A percentile compares a stretch with the other conserved stretches of the same genome.
These are phyloP conservation scores for Propithecus perrieri DNA, from an alignment of 2,797 vertebrate species.

Conservation along the genomic window DNA sequence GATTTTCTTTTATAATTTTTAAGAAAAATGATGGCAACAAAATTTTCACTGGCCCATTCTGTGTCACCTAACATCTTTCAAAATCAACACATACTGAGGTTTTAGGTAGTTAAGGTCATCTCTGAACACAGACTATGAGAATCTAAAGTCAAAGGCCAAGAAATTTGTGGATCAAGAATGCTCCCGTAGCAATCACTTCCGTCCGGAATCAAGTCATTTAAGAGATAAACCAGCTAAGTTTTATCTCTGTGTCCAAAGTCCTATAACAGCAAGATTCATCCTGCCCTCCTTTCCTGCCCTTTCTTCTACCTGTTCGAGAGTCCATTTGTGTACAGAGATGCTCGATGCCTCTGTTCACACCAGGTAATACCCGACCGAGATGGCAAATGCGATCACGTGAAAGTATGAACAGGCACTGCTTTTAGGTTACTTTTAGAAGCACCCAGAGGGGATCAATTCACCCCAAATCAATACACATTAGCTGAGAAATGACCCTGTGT, in stretches of 20 bases:
- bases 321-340: background rate
- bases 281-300: background rate
- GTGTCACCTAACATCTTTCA: background rate
- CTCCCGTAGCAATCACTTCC: background rate
- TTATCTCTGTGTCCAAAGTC: background rate
- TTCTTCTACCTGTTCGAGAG: background rate
- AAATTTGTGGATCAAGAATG: background rate
- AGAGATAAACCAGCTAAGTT: background rate
- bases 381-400: background rate
- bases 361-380: background rate
- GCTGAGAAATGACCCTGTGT: background rate
- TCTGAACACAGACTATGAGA: background rate
- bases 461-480: background rate
- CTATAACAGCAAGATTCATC: background rate
- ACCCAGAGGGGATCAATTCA: background rate
- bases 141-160: background rate
- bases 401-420: background rate
- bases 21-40: background rate
- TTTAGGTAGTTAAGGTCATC: background rate
- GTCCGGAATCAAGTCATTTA: background rate
- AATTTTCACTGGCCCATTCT: background rate
- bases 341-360: background rate
- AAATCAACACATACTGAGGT: background rate
- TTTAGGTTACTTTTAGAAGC: background rate
- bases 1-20: background rate